A percentile compares a stretch with the other conserved stretches of the same genome.
Evolutionary conservation across 1,140 invertebrate genomes (phyloP).

Genomic region (Aphelinus certus): DNA sequence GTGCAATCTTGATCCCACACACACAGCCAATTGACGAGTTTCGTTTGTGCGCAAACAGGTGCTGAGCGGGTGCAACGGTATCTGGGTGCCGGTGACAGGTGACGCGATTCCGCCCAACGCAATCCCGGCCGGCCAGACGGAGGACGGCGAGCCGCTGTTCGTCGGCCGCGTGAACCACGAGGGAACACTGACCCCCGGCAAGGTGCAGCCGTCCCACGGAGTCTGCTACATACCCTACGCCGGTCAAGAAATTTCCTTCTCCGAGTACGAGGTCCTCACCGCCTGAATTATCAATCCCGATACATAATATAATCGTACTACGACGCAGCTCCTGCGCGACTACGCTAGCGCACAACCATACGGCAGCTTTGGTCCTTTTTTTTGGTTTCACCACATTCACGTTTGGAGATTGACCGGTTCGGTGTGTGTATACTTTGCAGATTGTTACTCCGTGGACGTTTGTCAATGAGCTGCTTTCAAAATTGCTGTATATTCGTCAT

Average conservation of each 20-base stretch:
- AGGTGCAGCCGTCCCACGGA: slow-evolving; percentile 78
- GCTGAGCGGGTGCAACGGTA: slow-evolving; percentile 69
- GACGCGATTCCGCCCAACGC: slow-evolving; percentile 77
- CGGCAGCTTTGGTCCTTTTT: no score
- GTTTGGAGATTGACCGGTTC: no score
- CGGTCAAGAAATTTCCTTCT: slow-evolving; percentile 75
- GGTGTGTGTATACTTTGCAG: no score
- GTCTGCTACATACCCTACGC: slow-evolving; percentile 79
- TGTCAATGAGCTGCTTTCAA: no score
- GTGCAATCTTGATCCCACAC: no score
- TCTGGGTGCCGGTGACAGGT: slow-evolving; percentile 72
- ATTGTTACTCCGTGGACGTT: no score
- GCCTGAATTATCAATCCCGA: neutral
- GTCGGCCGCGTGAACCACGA: slow-evolving; percentile 76
- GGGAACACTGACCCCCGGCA: slow-evolving; percentile 74
- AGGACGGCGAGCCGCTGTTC: slow-evolving; percentile 79
- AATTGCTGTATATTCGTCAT: no score
- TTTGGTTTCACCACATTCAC: no score
- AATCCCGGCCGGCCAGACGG: slow-evolving; percentile 76
- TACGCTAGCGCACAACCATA: no score
- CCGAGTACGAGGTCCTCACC: slow-evolving; percentile 73
- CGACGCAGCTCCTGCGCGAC: no score
- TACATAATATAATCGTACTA: no score
- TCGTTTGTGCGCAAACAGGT: slow-evolving; percentile 57
- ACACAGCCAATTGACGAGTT: no score